phyloP scores from a whole-genome alignment of 2,113 vertebrate genomes.

The Lophotis ruficrista region DNA sequence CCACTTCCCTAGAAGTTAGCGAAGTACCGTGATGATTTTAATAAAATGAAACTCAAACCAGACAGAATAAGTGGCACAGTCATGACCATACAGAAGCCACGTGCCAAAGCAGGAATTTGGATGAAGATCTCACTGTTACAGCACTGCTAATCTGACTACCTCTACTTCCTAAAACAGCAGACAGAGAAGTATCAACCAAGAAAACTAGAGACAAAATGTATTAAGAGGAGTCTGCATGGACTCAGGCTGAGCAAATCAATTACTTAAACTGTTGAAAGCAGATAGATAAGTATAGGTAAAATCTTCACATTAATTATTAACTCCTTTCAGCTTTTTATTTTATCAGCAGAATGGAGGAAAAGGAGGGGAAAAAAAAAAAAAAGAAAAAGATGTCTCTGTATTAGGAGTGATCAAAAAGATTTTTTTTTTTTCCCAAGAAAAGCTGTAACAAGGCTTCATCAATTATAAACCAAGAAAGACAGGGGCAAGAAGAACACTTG shows the following conservation, averaged over 20 bases:
- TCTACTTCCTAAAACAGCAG: background rate
- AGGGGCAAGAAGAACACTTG: background rate
- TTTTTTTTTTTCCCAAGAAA: background rate
- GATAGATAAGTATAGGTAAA: background rate
- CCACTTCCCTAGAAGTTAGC: background rate
- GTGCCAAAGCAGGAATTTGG: background rate
- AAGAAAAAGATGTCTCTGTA: background rate
- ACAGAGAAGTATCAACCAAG: background rate
- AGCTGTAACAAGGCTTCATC: background rate
- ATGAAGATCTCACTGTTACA: background rate
- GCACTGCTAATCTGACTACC: background rate
- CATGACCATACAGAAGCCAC: background rate
- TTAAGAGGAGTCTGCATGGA: background rate
- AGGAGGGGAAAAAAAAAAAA: no score
- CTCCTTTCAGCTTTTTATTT: background rate
- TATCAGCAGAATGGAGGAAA: background rate
- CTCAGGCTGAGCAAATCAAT: background rate
- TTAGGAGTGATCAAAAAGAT: background rate
- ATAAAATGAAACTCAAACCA: background rate
- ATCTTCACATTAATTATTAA: slow-evolving; percentile 30
- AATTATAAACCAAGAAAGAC: background rate
- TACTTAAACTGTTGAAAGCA: slow-evolving; percentile 4
- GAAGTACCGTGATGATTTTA: background rate
- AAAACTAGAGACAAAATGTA: background rate
- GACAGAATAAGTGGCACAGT: background rate